These are phyloP conservation scores for Alligator sinensis DNA, from an alignment of 2,113 vertebrate genomes.

Conservation along the genomic window DNA sequence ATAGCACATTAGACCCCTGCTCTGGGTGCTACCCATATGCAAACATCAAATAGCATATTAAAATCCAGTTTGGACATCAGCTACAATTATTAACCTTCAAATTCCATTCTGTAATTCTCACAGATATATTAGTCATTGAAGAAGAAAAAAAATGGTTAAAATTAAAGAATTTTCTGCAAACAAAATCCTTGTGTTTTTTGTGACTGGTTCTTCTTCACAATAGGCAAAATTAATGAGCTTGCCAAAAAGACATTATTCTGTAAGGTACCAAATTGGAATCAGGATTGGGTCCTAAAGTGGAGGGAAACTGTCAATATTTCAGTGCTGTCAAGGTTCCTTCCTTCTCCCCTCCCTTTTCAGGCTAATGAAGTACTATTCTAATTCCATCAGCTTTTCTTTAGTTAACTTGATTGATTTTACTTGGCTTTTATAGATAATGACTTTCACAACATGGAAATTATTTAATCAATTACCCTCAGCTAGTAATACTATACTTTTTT, in stretches of 20 bases:
- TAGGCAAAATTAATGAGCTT: background rate
- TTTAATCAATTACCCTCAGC: slow-evolving; percentile 23
- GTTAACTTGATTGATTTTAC: slow-evolving; percentile 50
- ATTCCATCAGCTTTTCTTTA: slow-evolving; percentile 31
- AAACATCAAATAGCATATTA: background rate
- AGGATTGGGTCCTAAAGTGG: background rate
- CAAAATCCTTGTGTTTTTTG: background rate
- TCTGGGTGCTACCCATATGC: background rate
- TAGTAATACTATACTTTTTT: slow-evolving; percentile 39
- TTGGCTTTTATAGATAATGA: slow-evolving; percentile 28
- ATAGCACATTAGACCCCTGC: background rate
- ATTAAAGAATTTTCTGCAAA: background rate
- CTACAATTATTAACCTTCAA: background rate
- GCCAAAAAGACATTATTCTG: background rate
- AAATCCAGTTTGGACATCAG: background rate
- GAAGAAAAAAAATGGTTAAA: background rate
- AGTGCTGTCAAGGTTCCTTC: background rate
- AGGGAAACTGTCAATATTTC: background rate
- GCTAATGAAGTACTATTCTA: background rate
- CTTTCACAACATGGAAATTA: background rate
- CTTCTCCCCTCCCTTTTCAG: background rate
- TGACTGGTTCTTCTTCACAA: background rate
- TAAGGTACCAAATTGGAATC: background rate
- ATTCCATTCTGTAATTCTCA: background rate
- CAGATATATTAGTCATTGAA: background rate